These are phyloP conservation scores for Callitettix versicolor DNA, from an alignment of 1,140 invertebrate species.

Conservation along the genomic window DNA sequence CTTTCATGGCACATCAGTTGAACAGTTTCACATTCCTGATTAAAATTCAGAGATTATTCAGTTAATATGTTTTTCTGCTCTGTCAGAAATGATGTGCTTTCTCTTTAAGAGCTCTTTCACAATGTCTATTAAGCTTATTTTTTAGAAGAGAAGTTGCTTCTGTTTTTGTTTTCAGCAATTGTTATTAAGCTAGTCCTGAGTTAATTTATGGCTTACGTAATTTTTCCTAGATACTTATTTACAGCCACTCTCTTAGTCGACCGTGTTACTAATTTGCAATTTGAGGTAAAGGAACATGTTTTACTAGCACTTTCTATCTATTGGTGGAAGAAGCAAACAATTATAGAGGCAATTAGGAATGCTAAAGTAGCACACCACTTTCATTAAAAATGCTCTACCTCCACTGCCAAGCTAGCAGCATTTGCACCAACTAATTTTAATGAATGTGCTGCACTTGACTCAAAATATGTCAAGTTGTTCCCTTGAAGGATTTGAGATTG, in stretches of 20 bases:
- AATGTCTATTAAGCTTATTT: conserved; percentile 11
- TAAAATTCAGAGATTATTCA: conserved; percentile 11
- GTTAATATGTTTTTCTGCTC: conserved; percentile 13
- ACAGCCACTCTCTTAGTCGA: background rate
- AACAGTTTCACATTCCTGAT: conserved; percentile 9
- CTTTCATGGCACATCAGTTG: background rate
- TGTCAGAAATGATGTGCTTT: conserved; percentile 12
- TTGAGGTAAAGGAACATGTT: no score
- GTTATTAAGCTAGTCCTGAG: conserved; percentile 13
- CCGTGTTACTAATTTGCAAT: no score
- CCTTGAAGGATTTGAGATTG: no score
- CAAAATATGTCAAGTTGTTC: no score
- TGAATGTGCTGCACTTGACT: no score
- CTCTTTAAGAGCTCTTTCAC: no score
- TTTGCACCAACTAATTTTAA: no score
- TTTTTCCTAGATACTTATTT: conserved; percentile 14
- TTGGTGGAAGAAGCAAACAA: no score
- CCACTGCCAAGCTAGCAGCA: no score
- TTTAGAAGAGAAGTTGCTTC: conserved; percentile 3
- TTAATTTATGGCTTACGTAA: conserved; percentile 13
- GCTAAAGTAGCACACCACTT: no score
- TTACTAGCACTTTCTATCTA: no score
- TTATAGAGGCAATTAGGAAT: background rate
- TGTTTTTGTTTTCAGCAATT: conserved; percentile 15
- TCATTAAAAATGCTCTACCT: no score